phyloP scores from a whole-genome alignment of 2,888 invertebrate species.

The Cryptus viduatorius region DNA sequence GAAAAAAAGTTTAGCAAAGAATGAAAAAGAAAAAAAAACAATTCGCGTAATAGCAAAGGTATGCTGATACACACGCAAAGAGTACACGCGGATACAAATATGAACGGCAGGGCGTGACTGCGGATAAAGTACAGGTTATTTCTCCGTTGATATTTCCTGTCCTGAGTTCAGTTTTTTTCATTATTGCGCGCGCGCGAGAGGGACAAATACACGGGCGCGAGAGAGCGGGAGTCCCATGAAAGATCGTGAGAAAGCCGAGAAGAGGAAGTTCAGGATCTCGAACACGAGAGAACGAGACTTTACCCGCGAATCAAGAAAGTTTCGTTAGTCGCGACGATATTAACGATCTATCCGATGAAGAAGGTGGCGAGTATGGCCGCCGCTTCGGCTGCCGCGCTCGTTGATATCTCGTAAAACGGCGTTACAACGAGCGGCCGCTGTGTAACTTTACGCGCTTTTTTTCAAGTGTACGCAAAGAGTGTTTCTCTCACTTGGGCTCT shows the following conservation, averaged over 20 bases:
- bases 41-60: constrained; percentile 31
- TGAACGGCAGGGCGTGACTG: constrained; percentile 48
- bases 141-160: constrained; percentile 49
- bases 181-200: not conserved
- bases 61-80: not conserved
- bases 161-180: constrained; percentile 13
- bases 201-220: not conserved
- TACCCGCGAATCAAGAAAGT: constrained; percentile 23
- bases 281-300: constrained; percentile 8
- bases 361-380: not conserved
- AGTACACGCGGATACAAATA: constrained; percentile 46
- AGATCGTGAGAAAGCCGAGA: constrained; percentile 33
- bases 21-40: constrained; percentile 11
- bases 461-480: constrained; percentile 2
- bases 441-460: constrained; percentile 9
- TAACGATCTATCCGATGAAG: constrained; percentile 10
- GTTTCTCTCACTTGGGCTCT: not conserved
- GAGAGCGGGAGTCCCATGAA: not conserved
- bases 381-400: not conserved
- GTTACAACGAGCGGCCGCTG: not conserved
- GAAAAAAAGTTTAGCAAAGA: constrained; percentile 6
- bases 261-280: constrained; percentile 26
- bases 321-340: constrained; percentile 5
- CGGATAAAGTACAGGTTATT: constrained; percentile 49
- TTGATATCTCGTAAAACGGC: not conserved